phyloP scores from a whole-genome alignment of 2,113 vertebrate genomes.

The Erpornis zantholeuca region DNA sequence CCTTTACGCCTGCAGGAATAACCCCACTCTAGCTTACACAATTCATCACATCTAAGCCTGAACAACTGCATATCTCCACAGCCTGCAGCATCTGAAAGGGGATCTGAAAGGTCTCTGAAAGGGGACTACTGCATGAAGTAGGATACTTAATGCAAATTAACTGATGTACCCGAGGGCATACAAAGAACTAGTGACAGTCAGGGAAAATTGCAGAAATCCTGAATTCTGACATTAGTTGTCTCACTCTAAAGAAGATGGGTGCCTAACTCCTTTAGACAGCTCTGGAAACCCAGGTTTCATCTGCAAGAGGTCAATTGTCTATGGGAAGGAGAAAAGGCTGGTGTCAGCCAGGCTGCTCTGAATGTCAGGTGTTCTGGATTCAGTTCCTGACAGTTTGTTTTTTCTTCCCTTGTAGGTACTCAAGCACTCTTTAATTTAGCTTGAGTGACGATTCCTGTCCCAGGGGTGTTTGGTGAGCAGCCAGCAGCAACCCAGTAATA shows the following conservation, averaged over 20 bases:
- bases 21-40: background rate
- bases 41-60: background rate
- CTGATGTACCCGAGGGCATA: background rate
- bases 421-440: constrained; percentile 40
- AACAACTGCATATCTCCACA: background rate
- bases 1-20: background rate
- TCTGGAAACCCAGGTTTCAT: background rate
- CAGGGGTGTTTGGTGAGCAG: constrained; percentile 29
- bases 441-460: constrained; percentile 27
- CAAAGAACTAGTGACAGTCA: background rate
- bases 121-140: background rate
- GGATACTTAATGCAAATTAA: background rate
- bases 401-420: background rate
- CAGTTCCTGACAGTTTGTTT: constrained; percentile 38
- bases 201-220: background rate
- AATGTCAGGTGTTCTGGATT: background rate
- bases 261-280: background rate
- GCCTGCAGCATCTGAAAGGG: background rate
- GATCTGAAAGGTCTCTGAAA: no score
- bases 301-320: background rate
- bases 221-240: background rate
- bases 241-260: background rate
- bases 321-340: background rate
- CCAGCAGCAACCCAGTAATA: constrained; percentile 24
- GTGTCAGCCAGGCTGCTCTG: background rate